Base-by-base conservation (phyloP, 2,113 vertebrate genomes). In the Percopsis transmontana region DNA sequence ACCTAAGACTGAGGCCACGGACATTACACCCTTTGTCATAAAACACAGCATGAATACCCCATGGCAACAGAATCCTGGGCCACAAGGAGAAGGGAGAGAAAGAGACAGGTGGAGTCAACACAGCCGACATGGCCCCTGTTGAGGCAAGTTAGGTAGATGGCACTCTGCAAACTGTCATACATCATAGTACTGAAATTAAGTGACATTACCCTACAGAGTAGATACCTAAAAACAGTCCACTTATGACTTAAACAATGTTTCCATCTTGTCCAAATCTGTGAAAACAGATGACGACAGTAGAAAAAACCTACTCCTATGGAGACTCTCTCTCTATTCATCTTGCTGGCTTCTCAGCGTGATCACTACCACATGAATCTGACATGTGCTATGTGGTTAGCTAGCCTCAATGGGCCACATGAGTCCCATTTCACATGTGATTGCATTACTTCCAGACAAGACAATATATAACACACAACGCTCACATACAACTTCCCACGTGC, bases 1-100 rank as follows among this genome's bases (percentile, higher is more conserved):
- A 92, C 84, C 80, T 55, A 79, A 92, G 70, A 79, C 80, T 56
- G 20, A 58, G 65, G 65, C 61, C 66, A 53, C 62, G 23, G 62
- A 87, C 89, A 81, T 89, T 84, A 84, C 84, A 68, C 82, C 76
- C 85, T 88, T 92, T 93, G 90, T 91, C 82, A 84, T 70, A 79
- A 4, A 33, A 33, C 76, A 68, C 79, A 59, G 66, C 76, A 79
- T 80, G 87, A 90, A 91, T 90, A 84, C 80, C 75, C 89, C 88
- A 91, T 92, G 85, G 88, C 70, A 89, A 91, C 89, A 7, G 12
- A 57, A 67, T 65, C 47, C 72, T 19, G 64, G 45, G 59, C 75
- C 66, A 82, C 72, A 67, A 55, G 42, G 62, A 47, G 11, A 65
- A 63, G 64, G 60, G 58, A 60, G 64, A 75, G 33, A 62, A 56